Conservation (phyloP, 2,888 invertebrate genomes). For the Agriopis marginaria region DNA sequence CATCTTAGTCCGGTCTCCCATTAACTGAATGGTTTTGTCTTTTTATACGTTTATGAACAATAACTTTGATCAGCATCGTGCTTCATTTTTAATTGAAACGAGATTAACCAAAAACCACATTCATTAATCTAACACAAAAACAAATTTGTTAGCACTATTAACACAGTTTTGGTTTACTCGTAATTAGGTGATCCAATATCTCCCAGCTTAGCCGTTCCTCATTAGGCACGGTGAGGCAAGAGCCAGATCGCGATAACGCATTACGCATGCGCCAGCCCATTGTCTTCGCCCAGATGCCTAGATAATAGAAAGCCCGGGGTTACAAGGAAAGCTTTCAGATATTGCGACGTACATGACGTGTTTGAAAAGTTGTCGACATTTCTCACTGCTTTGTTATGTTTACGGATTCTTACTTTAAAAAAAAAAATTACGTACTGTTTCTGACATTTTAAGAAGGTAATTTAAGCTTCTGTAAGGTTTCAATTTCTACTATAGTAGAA, state of each 20-base stretch:
- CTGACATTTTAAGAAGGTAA: no score
- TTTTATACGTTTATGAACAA: no score
- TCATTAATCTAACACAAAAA: no score
- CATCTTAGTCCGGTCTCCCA: no score
- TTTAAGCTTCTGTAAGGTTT: no score
- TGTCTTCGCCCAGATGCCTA: conserved; percentile 76
- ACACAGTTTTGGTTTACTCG: not conserved
- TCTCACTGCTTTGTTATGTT: conserved; percentile 3
- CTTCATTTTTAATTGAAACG: no score
- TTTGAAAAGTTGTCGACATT: conserved; percentile 8
- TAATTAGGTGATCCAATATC: conserved; percentile 19
- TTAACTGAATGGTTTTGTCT: no score
- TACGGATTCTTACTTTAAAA: not conserved
- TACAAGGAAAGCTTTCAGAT: conserved; percentile 42
- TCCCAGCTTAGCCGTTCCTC: conserved; percentile 60
- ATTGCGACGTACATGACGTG: conserved; percentile 23
- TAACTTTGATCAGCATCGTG: no score
- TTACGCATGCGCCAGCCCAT: conserved; percentile 82
- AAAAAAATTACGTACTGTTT: no score
- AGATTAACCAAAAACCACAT: no score
- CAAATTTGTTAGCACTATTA: no score
- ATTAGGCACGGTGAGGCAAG: conserved; percentile 83
- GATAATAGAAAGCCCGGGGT: conserved; percentile 50
- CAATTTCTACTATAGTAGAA: no score
- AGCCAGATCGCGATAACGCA: conserved; percentile 80